Evolutionary conservation across 2,797 vertebrate genomes (phyloP).

Genomic region (Octomys mimax): DNA sequence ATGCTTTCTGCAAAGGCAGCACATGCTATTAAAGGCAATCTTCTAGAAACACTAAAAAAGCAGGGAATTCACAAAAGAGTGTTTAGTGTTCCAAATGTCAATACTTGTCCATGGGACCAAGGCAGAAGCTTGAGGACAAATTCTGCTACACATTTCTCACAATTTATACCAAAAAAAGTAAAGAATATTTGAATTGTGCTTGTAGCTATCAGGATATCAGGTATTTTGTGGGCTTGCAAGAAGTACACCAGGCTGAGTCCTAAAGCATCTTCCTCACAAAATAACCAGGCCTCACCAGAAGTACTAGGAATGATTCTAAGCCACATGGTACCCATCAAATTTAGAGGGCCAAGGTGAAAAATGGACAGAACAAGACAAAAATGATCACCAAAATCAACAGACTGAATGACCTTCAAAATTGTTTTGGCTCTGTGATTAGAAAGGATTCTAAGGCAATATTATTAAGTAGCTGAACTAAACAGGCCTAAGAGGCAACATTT

Average conservation of each 20-base stretch:
- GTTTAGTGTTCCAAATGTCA: conserved; percentile 1
- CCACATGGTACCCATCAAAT: neutral
- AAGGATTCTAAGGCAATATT: neutral
- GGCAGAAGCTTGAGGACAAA: neutral
- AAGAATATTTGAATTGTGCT: neutral
- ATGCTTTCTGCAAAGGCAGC: neutral
- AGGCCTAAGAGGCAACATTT: accelerated
- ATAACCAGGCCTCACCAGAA: neutral
- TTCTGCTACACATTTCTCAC: neutral
- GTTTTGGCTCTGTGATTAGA: neutral
- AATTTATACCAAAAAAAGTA: neutral
- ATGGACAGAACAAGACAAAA: neutral
- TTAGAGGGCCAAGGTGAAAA: neutral
- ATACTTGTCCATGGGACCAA: neutral
- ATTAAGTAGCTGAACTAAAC: neutral
- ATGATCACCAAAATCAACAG: neutral
- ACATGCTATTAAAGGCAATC: neutral
- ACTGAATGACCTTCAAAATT: neutral
- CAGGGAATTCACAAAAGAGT: neutral
- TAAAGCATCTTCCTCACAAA: accelerated
- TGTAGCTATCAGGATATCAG: neutral
- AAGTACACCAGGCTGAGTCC: neutral
- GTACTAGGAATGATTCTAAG: neutral
- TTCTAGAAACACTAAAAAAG: neutral
- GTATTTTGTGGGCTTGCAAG: neutral